Percentiles rank a stretch among this genome's conserved stretches.
Conservation (phyloP, 2,113 vertebrate genomes). For the Eublepharis macularius region DNA sequence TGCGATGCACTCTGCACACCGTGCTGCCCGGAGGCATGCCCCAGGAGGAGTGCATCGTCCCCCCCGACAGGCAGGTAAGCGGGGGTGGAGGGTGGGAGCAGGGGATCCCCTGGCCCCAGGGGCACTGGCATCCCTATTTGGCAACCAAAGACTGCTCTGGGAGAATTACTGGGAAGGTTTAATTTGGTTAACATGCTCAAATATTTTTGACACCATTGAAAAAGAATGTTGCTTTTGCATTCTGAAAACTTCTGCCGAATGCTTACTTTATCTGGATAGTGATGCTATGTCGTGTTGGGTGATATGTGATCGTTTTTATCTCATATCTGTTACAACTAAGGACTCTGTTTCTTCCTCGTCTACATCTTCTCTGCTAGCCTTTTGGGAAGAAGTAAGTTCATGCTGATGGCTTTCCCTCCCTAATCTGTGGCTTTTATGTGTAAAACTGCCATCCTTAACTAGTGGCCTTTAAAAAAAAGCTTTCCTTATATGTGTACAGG, state of each 20-base stretch:
- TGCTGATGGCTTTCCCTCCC: conserved; percentile 46
- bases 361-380: conserved; percentile 79
- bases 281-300: conserved; percentile 39
- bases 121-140: no score
- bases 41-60: no score
- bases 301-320: conserved; percentile 62
- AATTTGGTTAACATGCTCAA: not conserved
- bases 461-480: conserved; percentile 13
- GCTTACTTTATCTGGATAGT: conserved; percentile 51
- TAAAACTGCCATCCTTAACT: conserved; percentile 38
- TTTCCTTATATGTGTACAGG: not conserved
- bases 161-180: not conserved
- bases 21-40: no score
- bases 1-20: no score
- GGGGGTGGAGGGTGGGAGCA: no score
- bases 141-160: not conserved
- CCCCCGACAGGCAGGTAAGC: no score
- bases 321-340: conserved; percentile 74
- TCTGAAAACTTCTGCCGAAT: conserved; percentile 19
- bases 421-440: conserved; percentile 38
- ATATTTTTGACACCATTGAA: not conserved
- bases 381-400: conserved; percentile 83
- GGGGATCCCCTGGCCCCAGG: no score
- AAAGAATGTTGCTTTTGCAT: not conserved
- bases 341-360: conserved; percentile 80